Evolutionary conservation across 2,888 invertebrate genomes (phyloP).

Genomic region (Pyrochroa serraticornis): DNA sequence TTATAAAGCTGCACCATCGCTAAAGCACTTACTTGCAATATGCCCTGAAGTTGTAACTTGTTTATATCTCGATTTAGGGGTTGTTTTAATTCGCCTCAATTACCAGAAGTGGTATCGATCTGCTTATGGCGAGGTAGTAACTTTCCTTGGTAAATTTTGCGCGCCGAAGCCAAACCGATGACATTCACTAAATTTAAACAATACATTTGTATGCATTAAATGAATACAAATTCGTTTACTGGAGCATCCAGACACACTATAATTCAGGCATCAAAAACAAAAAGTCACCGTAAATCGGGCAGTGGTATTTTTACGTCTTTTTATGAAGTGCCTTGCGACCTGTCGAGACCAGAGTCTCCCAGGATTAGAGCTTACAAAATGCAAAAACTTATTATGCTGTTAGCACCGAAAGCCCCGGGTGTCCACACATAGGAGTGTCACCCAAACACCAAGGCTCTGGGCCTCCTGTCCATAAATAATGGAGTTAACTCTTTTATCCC

Average conservation of each 20-base stretch:
- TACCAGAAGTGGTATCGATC: constrained; percentile 5
- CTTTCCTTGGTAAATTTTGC: neutral
- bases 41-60: constrained; percentile 2
- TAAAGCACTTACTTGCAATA: constrained; percentile 8
- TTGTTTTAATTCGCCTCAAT: constrained; percentile 1
- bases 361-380: constrained; percentile 38
- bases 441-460: constrained; percentile 4
- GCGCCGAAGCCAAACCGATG: neutral
- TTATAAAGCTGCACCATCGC: constrained; percentile 15
- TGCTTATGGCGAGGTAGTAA: neutral
- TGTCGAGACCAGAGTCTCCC: constrained; percentile 36
- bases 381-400: constrained; percentile 39
- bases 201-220: constrained; percentile 20
- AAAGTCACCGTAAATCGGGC: constrained; percentile 17
- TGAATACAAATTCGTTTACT: constrained; percentile 15
- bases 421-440: constrained; percentile 19
- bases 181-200: constrained; percentile 13
- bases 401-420: constrained; percentile 26
- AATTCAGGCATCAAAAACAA: constrained; percentile 19
- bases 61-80: neutral
- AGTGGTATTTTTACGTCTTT: constrained; percentile 20
- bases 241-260: neutral
- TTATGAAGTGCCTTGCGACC: constrained; percentile 26
- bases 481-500: too few species aligned
- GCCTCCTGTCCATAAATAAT: too few species aligned